Conservation (phyloP, 2,113 vertebrate species). For the Callaeas wilsoni region DNA sequence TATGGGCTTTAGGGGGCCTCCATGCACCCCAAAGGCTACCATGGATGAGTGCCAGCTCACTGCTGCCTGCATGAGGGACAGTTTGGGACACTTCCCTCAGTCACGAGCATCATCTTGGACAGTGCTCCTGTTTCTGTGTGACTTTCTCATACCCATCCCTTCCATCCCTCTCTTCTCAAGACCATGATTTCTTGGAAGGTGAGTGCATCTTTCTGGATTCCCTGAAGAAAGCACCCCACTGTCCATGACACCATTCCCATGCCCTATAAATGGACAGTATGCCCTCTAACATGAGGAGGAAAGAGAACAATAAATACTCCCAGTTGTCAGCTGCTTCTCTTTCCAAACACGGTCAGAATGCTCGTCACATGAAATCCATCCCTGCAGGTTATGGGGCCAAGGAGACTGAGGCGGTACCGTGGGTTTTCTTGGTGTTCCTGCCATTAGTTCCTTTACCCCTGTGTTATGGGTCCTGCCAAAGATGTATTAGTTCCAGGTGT, state of each 20-base stretch:
- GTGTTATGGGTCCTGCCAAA: background rate
- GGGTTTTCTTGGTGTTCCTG: background rate
- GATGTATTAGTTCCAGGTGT: background rate
- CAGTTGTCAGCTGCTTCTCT: background rate
- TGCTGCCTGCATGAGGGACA: no score
- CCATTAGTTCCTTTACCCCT: background rate
- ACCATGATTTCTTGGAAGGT: background rate
- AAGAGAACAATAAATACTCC: background rate
- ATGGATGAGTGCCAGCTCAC: background rate
- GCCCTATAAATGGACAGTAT: no score
- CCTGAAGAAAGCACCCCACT: fast-evolving
- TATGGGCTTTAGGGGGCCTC: background rate
- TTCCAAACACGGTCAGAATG: background rate
- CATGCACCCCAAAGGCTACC: no score
- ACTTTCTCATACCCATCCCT: background rate
- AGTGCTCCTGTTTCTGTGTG: background rate
- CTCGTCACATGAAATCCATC: background rate
- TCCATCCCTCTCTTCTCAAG: background rate
- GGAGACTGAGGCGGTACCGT: fast-evolving
- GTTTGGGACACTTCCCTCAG: background rate
- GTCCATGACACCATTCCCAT: no score
- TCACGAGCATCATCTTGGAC: background rate
- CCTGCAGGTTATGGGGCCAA: background rate
- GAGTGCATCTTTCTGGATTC: background rate
- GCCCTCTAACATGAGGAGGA: background rate